Evolutionary conservation across 2,888 invertebrate genomes (phyloP), one percentile per base, ranked within the genome.

Genomic region (Polydrusus pterygomalis): DNA sequence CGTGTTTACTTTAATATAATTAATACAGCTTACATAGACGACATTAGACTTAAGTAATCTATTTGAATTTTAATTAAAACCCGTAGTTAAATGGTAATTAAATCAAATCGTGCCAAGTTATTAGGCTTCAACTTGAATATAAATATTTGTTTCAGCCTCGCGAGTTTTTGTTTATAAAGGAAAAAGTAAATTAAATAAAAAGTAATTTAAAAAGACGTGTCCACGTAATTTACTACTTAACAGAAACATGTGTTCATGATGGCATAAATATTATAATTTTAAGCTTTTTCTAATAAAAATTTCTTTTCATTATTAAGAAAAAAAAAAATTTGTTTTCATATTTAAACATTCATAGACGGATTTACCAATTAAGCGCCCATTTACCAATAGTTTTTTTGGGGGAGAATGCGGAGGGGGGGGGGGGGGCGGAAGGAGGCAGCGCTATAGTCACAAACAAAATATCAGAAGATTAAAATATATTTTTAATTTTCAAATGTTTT

Each of bases 1-100:
- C 65, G 25, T 75, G 74, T 74, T 74, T 74, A 70, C 70, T 75
- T 63, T 70, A 43, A 75, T 75, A 75, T 75, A 70, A 70, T 75
- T 69, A 75, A 75, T 70, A 63, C 69, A 25, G 74, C 74, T 62
- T 62, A 69, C 74, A n/a, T n/a, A 74, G 62, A 69, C 63, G 67
- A 60, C 73, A 58, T 73, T 67, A 73, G 38, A 73, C 51, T 54
- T 51, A 18, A 62, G 62, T 51, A 68, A 69, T 74, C 74, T 63
- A 69, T 68, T 74, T 69, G 45, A 45, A 62, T 69, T 68, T 69
- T 67, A 73, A 73, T 72, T 72, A 65, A 72, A 72, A 72, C 64
- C 15, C 43, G 13, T 63, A 72, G 34, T 72, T 63, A 63, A 71
- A 63, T 20, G 40, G 43, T 54, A 71, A 65, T 65, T 49, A 71